Evolutionary conservation across 2,797 vertebrate species (phyloP), one percentile per base, ranked within the genome.

Genomic region (Poecilia gillii): DNA sequence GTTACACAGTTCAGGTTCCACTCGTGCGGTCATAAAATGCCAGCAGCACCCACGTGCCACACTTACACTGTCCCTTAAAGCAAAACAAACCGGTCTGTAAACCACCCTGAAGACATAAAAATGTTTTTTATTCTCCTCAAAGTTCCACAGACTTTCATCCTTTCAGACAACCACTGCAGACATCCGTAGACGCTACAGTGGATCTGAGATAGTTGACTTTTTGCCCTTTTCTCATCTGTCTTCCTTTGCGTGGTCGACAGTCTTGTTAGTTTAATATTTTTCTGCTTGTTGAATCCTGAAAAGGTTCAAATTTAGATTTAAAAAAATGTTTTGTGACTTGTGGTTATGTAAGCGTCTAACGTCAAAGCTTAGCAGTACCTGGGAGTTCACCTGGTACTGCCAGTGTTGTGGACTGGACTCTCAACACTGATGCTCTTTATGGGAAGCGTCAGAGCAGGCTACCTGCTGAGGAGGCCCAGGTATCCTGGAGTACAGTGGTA

Each of bases 261-360:
- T 71, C 82, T 80, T 74, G 71, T 79, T 81, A 68, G 80, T 88
- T 88, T 88, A 76, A 91, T 91, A 78, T 39, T 43, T 72, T 64
- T 81, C 57, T 81, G 39, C 74, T 81, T 46, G 28, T 68, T 39
- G 16, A 41, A 23, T 71, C 43, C 45, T 72, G 55, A 76, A 78
- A 87, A 25, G 62, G 31, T 68, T 31, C 45, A 75, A 80, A 78
- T 79, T 80, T 31, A 8, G 13, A 62, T 55, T 2, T 0, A 53
- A 53, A 23, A 80, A 71, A 33, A 16, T 6, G 6, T 68, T 83
- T 25, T 72, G 59, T 13, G 80, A 62, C 70, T 76, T 80, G 81
- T 86, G 74, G 18, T 28, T 45, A 33, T 3, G 9, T 1, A 28
- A 43, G 36, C 3, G 46, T 28, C 7, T 46, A 39, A 14, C 36